Evolutionary conservation across 2,113 vertebrate genomes (phyloP).

Genomic region (Rhinolophus sinicus): DNA sequence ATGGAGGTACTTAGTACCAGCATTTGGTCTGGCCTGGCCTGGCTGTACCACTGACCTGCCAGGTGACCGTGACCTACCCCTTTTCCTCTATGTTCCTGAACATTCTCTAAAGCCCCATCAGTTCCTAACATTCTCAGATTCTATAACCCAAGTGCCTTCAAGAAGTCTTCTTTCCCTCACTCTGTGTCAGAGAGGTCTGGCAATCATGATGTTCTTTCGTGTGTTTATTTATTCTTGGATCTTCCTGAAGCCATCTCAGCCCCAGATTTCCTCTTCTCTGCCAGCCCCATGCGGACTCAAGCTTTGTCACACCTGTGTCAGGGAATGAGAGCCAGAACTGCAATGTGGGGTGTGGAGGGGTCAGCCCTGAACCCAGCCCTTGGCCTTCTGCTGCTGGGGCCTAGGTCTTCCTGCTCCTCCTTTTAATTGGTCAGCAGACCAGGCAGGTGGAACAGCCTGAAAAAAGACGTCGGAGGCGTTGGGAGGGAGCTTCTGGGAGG

Average conservation of each 20-base stretch:
- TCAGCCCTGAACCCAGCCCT: neutral
- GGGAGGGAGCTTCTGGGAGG: neutral
- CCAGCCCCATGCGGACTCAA: neutral
- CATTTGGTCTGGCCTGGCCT: neutral
- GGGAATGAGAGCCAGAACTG: neutral
- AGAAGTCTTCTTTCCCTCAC: neutral
- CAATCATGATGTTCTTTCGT: neutral
- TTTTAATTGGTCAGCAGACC: neutral
- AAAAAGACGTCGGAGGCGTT: neutral
- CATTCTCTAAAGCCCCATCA: neutral
- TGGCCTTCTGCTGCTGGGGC: neutral
- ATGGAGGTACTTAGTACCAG: neutral
- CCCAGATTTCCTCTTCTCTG: neutral
- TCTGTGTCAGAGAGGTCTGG: neutral
- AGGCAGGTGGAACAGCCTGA: neutral
- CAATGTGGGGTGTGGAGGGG: neutral
- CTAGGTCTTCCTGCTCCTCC: neutral
- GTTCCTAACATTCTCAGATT: neutral
- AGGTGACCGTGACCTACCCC: neutral
- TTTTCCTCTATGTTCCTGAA: neutral
- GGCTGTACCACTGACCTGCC: neutral
- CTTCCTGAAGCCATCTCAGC: neutral
- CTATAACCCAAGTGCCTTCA: neutral
- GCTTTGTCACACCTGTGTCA: neutral
- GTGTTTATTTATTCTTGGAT: neutral